Evolutionary conservation across 2,888 invertebrate genomes (phyloP).

Genomic region (Lomographa bimaculata): DNA sequence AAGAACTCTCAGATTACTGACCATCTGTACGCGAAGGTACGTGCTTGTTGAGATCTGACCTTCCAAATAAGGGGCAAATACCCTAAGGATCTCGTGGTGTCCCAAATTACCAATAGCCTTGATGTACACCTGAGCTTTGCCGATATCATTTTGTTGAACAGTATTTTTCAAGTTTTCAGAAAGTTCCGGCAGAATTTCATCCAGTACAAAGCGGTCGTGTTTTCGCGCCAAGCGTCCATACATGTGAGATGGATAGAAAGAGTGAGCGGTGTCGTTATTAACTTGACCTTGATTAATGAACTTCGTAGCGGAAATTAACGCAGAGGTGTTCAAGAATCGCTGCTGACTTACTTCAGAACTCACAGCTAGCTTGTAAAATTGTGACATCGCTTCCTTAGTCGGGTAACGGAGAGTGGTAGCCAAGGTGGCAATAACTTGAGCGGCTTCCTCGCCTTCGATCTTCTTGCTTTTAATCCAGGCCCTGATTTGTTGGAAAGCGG

Average conservation of each 20-base stretch:
- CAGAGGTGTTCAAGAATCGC: conserved; percentile 78
- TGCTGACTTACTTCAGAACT: conserved; percentile 80
- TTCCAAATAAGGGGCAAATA: conserved; percentile 87
- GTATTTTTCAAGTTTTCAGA: conserved; percentile 78
- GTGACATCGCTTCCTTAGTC: conserved; percentile 84
- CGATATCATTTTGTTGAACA: conserved; percentile 77
- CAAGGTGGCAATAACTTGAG: conserved; percentile 80
- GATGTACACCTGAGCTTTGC: conserved; percentile 84
- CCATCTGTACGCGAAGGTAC: conserved; percentile 86
- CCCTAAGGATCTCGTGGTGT: conserved; percentile 83
- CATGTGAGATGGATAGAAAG: conserved; percentile 85
- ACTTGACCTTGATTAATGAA: conserved; percentile 85
- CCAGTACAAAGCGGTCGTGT: conserved; percentile 76
- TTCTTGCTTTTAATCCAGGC: conserved; percentile 83
- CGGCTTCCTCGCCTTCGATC: conserved; percentile 83
- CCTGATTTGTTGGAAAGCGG: conserved; percentile 85
- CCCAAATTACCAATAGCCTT: conserved; percentile 86
- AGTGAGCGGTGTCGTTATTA: conserved; percentile 80
- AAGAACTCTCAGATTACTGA: conserved; percentile 81
- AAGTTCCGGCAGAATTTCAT: conserved; percentile 85
- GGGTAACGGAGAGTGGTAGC: conserved; percentile 83
- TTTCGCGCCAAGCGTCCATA: conserved; percentile 84
- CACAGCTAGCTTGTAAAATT: conserved; percentile 84
- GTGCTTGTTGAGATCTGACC: conserved; percentile 80
- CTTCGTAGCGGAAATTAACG: conserved; percentile 83